Conservation (phyloP, 2,113 vertebrate genomes). For the Erinaceus europaeus region DNA sequence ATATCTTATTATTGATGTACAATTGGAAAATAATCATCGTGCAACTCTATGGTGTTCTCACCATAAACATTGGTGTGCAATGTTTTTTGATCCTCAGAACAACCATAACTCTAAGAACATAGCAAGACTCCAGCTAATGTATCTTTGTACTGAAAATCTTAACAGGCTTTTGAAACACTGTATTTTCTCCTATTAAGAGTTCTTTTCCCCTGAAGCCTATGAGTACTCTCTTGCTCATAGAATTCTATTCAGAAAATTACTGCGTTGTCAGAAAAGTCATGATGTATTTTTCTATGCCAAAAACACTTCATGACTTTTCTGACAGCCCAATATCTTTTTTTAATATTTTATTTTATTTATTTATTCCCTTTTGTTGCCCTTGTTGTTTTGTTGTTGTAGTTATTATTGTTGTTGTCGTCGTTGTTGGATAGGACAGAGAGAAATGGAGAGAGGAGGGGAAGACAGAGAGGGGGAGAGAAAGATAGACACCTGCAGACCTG, state of each 20-base stretch:
- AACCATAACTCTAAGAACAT: neutral
- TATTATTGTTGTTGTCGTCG: too few relatives aligned
- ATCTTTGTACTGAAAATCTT: neutral
- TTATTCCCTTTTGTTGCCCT: too few relatives aligned
- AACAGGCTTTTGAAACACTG: neutral
- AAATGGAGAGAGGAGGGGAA: too few relatives aligned
- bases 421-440: too few relatives aligned
- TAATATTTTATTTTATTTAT: too few relatives aligned
- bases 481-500: too few relatives aligned
- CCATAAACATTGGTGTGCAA: neutral
- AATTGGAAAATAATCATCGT: neutral
- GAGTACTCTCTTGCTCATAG: neutral
- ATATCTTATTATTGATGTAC: neutral
- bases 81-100: neutral
- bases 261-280: too few relatives aligned
- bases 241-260: slow-evolving; percentile 2
- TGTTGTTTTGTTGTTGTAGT: too few relatives aligned
- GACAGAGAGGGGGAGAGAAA: too few relatives aligned
- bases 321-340: too few relatives aligned
- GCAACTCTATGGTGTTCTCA: neutral
- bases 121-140: neutral
- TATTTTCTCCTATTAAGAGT: neutral
- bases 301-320: too few relatives aligned
- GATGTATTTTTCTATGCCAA: too few relatives aligned
- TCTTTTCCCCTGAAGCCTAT: neutral